A percentile compares a stretch with the other conserved stretches of the same genome.
Conservation (phyloP, 2,113 vertebrate genomes). For the Alligator sinensis region DNA sequence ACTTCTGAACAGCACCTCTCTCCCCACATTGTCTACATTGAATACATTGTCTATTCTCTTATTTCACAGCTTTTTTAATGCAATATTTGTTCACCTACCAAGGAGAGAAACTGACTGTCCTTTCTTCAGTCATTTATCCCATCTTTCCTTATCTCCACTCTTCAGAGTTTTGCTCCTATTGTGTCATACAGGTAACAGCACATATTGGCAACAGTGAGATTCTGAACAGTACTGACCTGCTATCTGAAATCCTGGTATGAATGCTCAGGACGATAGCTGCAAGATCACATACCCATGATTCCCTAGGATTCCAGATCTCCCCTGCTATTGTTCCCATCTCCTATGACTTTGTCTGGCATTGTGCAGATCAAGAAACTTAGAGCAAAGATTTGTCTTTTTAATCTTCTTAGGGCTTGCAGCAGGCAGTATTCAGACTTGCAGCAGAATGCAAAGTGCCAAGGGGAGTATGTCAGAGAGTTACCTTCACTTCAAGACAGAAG, state of each 20-base stretch:
- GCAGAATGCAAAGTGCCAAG: neutral
- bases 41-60: neutral
- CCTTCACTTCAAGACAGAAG: neutral
- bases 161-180: conserved; percentile 54
- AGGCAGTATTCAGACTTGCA: neutral
- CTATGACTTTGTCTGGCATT: neutral
- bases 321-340: conserved; percentile 10
- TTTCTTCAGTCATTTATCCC: conserved; percentile 49
- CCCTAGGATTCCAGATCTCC: neutral
- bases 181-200: conserved; percentile 28
- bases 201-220: conserved; percentile 16
- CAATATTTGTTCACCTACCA: conserved; percentile 41
- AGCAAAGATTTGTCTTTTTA: conserved; percentile 38
- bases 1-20: conserved; percentile 25
- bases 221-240: conserved; percentile 27
- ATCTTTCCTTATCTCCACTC: conserved; percentile 54
- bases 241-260: conserved; percentile 4
- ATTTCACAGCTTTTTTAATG: conserved; percentile 5
- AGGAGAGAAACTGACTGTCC: conserved; percentile 57
- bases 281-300: conserved; percentile 3
- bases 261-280: neutral
- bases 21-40: too few relatives aligned
- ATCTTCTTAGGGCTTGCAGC: conserved; percentile 30
- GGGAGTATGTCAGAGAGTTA: neutral
- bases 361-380: conserved; percentile 25